Base-by-base conservation (phyloP, 2,113 vertebrate species). In the Callipepla californica region DNA sequence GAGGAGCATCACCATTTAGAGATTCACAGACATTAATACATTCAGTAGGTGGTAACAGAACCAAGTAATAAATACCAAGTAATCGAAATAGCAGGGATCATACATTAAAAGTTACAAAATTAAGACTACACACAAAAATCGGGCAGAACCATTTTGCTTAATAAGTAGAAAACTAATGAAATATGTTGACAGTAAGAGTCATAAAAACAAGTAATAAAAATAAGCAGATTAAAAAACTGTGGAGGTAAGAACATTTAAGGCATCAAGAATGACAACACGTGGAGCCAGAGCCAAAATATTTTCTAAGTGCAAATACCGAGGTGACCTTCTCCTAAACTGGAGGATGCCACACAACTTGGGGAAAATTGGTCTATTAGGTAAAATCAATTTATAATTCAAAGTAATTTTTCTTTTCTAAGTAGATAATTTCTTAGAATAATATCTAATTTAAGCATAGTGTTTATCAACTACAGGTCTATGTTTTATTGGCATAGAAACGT, bases 131-230 rank as follows among this genome's bases (percentile, higher is more conserved):
- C 65, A 45, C 57, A 72, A 92, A 94, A 87, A 74, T 83, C 68
- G 70, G 57, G 80, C 55, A 80, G 68, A 92, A 66, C 13, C 61
- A 78, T 95, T 96, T 92, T 85, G 93, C 89, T 93, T 91, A 96
- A 82, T 91, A 87, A 92, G 91, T 88, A 90, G 82, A 93, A 94
- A 96, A 91, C 30, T 30, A 32, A 63, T 94, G 91, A 94, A 96
- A 96, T 94, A 95, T 94, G 93, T 92, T 94, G 94, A 95, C 94
- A 96, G 81, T 48, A 78, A 91, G 47, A 76, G 91, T 78, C 81
- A 94, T 96, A 94, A 95, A 92, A 94, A 73, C 89, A 96, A 95
- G 95, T 94, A 83, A 92, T 91, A 94, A 95, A 96, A 94, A 85
- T 83, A 96, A 94, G 65, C 87, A 91, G 75, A 94, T 91, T 91